Base-by-base conservation (phyloP, 1,140 invertebrate species). In the Drusus annulatus region DNA sequence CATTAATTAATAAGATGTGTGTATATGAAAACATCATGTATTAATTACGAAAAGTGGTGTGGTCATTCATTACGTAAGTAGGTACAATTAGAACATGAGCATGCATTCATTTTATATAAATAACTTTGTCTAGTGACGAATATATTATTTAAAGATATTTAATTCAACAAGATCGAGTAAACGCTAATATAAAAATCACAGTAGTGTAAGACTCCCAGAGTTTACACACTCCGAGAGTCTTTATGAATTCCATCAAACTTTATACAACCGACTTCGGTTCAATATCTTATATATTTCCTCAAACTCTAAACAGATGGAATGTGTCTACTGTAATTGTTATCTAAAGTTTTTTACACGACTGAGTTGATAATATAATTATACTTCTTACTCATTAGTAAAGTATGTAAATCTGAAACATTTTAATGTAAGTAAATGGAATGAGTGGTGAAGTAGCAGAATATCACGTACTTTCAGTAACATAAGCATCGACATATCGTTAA, bases 161-260 rank as follows among this genome's bases (percentile, higher is more conserved):
- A 25, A 31, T 25, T 45, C 25, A 68, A 68, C 25, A 28, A 68
- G 63, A 60, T 60, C 17, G 56, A 60, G 23, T 60, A 60, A 60
- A 60, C 23, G 56, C 56, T 60, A 60, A 60, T 60, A 60, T 60
- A 60, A 60, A 60, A 60, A 60, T 60, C 56, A 60, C 56, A 60
- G 56, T 21, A 60, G 56, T 60, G 19, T 60, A 21, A 60, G 17
- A 60, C 23, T 23, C 23, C 23, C 23, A 15, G 23, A 19, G 8
- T 21, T 60, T 60, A 23, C 23, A 21, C 17, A 60, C 56, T 21
- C 56, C 56, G 17, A 21, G 23, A 8, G 19, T 23, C 56, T 60
- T 60, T 60, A 23, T 60, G 56, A 60, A 60, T 21, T 60, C 56
- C 56, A 45, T 45, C 36, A 45, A 45, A 13, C 36, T 13, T 45